These are phyloP conservation scores for Neodiprion fabricii DNA, from an alignment of 1,140 invertebrate genomes.

Conservation along the genomic window DNA sequence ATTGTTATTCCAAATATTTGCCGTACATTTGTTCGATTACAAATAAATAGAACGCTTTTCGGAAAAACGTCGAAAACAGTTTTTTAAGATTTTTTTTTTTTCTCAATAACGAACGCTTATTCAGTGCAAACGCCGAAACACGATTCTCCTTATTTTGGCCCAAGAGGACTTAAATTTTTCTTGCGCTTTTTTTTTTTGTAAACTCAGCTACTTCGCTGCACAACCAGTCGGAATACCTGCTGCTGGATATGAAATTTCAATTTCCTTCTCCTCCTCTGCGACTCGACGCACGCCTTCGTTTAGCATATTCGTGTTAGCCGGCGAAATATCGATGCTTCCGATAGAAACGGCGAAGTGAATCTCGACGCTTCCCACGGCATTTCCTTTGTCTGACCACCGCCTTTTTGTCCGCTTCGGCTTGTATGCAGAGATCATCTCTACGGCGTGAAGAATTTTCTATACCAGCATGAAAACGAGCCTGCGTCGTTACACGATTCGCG, in stretches of 20 bases:
- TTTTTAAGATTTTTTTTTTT: not conserved
- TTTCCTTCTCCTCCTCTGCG: too few relatives aligned
- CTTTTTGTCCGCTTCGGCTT: conserved; percentile 28
- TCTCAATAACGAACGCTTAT: not conserved
- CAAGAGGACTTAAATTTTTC: too few relatives aligned
- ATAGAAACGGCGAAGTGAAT: not conserved
- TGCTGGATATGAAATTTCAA: too few relatives aligned
- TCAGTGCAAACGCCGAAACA: too few relatives aligned
- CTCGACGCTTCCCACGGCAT: conserved; percentile 36
- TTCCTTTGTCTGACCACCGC: conserved; percentile 47
- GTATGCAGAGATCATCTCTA: conserved; percentile 43
- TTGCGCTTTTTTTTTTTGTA: not conserved
- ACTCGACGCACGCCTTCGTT: not conserved
- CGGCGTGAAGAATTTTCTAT: not conserved
- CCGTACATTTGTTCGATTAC: too few relatives aligned
- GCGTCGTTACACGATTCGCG: too few relatives aligned
- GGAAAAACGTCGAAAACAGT: too few relatives aligned
- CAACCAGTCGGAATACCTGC: too few relatives aligned
- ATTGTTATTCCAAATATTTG: too few relatives aligned
- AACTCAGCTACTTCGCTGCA: not conserved
- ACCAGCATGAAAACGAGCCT: too few relatives aligned
- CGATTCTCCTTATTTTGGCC: too few relatives aligned
- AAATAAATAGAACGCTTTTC: too few relatives aligned
- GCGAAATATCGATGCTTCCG: not conserved
- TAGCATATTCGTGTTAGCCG: conserved; percentile 41